A percentile compares a stretch with the other conserved stretches of the same genome.
Evolutionary conservation across 1,140 invertebrate genomes (phyloP).

Genomic region (Drosophila bifasciata): DNA sequence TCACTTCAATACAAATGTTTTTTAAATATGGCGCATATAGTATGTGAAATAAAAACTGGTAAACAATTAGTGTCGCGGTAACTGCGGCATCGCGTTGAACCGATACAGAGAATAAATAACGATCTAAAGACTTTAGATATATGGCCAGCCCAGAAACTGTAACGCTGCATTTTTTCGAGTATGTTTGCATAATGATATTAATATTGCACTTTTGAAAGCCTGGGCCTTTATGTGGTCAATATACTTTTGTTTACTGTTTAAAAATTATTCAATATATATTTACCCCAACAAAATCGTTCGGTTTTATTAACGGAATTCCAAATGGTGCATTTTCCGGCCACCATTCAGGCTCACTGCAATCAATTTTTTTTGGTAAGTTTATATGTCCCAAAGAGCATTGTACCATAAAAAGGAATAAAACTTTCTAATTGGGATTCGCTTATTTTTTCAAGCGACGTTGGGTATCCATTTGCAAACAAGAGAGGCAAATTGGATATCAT

Average conservation of each 20-base stretch:
- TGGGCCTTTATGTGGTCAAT: neutral
- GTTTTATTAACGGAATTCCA: conserved; percentile 87
- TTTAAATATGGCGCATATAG: no score
- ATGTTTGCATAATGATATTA: no score
- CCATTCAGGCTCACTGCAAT: conserved; percentile 86
- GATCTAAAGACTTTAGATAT: no score
- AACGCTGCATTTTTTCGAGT: no score
- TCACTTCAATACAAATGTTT: no score
- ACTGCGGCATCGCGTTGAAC: no score
- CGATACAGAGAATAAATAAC: no score
- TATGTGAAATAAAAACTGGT: no score
- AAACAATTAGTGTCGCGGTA: no score
- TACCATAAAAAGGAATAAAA: conserved; percentile 90
- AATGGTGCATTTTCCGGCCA: conserved; percentile 89
- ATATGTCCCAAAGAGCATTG: conserved; percentile 89
- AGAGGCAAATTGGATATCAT: conserved; percentile 87
- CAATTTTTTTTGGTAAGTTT: conserved; percentile 84
- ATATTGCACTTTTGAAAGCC: no score
- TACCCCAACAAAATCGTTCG: conserved; percentile 84
- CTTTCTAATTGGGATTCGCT: conserved; percentile 87
- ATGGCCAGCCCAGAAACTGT: no score
- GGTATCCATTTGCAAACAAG: conserved; percentile 88
- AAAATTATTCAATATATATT: conserved; percentile 41
- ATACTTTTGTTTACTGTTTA: no score
- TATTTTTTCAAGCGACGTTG: conserved; percentile 88